Percentiles rank a stretch among this genome's conserved stretches.
Conservation (phyloP, 2,797 vertebrate genomes). For the Sebastes hubbsi region DNA sequence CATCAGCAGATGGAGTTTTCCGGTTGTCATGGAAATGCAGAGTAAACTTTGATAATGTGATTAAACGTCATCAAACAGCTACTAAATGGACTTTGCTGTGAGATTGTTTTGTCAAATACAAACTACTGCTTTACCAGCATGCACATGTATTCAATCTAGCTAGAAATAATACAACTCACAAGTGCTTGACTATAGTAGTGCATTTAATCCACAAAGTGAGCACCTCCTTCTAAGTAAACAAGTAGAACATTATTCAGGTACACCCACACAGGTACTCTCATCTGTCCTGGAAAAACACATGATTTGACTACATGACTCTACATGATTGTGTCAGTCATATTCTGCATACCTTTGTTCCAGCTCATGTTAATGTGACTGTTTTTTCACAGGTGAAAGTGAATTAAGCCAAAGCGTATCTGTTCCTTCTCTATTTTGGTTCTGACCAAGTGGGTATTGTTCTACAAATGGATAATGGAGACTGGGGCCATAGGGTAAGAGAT, state of each 20-base stretch:
- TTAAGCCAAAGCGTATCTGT: slow-evolving; percentile 24
- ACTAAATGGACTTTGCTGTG: not conserved
- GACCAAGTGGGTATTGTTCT: slow-evolving; percentile 67
- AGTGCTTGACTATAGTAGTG: not conserved
- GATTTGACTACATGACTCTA: not conserved
- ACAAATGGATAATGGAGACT: slow-evolving; percentile 99
- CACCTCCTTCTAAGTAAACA: not conserved
- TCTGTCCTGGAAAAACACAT: not conserved
- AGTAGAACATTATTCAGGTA: not conserved
- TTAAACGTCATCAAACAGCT: not conserved
- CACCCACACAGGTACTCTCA: not conserved
- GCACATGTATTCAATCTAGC: not conserved
- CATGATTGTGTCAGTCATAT: not conserved
- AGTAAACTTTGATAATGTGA: not conserved
- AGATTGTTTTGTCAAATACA: not conserved
- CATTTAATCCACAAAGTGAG: not conserved
- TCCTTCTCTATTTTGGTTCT: slow-evolving; percentile 57
- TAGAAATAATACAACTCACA: not conserved
- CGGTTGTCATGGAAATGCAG: not conserved
- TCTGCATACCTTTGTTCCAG: slow-evolving; percentile 7
- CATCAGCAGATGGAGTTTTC: not conserved
- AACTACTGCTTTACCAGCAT: not conserved
- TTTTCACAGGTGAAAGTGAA: slow-evolving; percentile 58
- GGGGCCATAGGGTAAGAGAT: slow-evolving; percentile 92
- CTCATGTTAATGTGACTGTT: slow-evolving; percentile 25